Conservation (phyloP, 2,113 vertebrate species). For the Nothobranchius kuhntae region DNA sequence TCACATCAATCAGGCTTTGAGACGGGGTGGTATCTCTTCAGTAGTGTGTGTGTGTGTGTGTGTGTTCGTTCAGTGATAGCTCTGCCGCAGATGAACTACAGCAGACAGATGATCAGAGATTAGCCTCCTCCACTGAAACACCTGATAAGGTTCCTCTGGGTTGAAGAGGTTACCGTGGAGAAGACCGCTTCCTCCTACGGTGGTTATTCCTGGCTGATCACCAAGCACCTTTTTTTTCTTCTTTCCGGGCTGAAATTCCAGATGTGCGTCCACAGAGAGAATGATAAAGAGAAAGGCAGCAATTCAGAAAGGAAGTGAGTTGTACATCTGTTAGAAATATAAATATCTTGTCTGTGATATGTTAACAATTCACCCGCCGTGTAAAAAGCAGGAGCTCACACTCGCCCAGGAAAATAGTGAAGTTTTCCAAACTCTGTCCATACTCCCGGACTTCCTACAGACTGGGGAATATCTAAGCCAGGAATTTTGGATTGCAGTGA, state of each 20-base stretch:
- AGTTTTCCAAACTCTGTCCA: conserved; percentile 32
- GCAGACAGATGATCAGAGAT: conserved; percentile 40
- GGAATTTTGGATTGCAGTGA: conserved; percentile 53
- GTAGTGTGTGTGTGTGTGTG: conserved; percentile 2
- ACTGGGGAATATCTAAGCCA: conserved; percentile 39
- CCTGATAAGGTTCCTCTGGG: conserved; percentile 42
- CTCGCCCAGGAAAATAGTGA: conserved; percentile 39
- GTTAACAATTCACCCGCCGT: conserved; percentile 50
- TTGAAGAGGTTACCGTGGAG: conserved; percentile 50
- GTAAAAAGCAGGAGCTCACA: conserved; percentile 56
- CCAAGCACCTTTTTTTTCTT: conserved; percentile 34
- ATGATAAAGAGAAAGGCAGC: conserved; percentile 50
- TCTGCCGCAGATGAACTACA: conserved; percentile 52
- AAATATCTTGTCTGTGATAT: conserved; percentile 49
- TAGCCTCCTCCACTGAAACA: conserved; percentile 30
- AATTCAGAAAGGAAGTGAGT: conserved; percentile 22
- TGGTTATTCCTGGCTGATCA: conserved; percentile 46
- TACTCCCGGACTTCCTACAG: conserved; percentile 18
- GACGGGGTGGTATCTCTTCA: conserved; percentile 38
- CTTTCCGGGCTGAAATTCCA: conserved; percentile 35
- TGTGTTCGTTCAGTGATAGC: conserved; percentile 14
- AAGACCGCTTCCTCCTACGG: conserved; percentile 3
- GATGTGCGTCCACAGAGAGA: conserved; percentile 27
- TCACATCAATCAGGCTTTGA: conserved; percentile 48
- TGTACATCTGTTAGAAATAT: conserved; percentile 63